A percentile compares a stretch with the other conserved stretches of the same genome.
phyloP scores from a whole-genome alignment of 2,797 vertebrate species.

The Acanthopagrus latus region DNA sequence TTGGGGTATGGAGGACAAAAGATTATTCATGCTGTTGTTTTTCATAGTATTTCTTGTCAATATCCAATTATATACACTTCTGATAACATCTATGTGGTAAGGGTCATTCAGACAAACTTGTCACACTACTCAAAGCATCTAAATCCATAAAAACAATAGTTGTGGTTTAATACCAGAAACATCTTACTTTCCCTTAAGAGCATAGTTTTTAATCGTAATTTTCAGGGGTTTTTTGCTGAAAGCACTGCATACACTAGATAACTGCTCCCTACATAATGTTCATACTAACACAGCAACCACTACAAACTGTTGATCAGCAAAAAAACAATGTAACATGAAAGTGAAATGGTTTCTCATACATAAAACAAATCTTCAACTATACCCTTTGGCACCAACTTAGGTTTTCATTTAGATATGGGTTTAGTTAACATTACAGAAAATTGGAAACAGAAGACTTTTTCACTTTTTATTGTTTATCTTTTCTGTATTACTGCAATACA shows the following conservation, averaged over 20 bases:
- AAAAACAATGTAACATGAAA: not conserved
- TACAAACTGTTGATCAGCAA: not conserved
- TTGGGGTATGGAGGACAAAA: not conserved
- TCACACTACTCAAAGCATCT: not conserved
- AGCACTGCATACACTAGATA: not conserved
- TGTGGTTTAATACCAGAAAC: not conserved
- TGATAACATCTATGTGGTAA: not conserved
- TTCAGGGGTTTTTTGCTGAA: not conserved
- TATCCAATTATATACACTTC: not conserved
- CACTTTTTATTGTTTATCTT: slow-evolving; percentile 7
- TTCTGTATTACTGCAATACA: slow-evolving; percentile 21
- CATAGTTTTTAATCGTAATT: too few species aligned
- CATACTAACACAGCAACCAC: not conserved
- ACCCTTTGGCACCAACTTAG: not conserved
- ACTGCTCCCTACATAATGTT: too few species aligned
- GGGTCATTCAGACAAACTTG: not conserved
- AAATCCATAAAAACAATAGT: not conserved
- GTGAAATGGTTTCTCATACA: not conserved
- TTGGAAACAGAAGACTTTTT: not conserved
- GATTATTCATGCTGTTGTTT: not conserved
- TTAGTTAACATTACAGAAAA: slow-evolving; percentile 2
- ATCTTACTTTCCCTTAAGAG: too few species aligned
- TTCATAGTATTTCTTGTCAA: not conserved
- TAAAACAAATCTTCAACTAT: not conserved
- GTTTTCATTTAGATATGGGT: not conserved